phyloP scores from a whole-genome alignment of 2,888 invertebrate genomes.

The Volucella zonaria region DNA sequence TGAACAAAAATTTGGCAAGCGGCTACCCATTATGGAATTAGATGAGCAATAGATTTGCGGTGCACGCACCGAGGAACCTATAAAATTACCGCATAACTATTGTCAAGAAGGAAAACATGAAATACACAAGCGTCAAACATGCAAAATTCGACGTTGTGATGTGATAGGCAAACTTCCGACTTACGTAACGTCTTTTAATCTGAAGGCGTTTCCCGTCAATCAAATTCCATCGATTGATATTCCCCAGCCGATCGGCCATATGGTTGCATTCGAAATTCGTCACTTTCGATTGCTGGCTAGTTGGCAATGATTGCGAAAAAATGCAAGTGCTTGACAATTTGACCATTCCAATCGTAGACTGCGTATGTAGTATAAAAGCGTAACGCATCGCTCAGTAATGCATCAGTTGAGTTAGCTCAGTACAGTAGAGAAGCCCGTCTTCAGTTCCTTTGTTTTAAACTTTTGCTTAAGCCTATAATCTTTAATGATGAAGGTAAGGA shows the following conservation, averaged over 20 bases:
- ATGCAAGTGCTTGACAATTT: constrained; percentile 43
- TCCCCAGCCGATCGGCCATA: constrained; percentile 41
- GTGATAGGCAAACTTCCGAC: constrained; percentile 54
- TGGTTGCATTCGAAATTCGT: constrained; percentile 63
- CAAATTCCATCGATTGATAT: constrained; percentile 60
- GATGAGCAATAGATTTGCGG: constrained; percentile 62
- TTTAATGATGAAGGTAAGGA: constrained; percentile 80
- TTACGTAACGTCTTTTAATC: constrained; percentile 37
- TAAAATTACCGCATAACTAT: constrained; percentile 27
- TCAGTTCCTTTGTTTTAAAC: constrained; percentile 75
- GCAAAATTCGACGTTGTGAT: constrained; percentile 54
- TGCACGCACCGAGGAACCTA: constrained; percentile 32
- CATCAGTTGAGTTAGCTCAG: constrained; percentile 79
- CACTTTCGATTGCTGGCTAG: constrained; percentile 48
- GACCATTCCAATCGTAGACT: constrained; percentile 18
- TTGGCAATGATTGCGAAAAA: constrained; percentile 56
- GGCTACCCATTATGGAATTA: constrained; percentile 53
- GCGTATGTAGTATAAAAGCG: constrained; percentile 78
- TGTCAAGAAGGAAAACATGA: constrained; percentile 42
- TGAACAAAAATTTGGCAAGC: constrained; percentile 56
- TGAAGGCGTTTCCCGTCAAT: constrained; percentile 33
- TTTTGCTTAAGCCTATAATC: constrained; percentile 80
- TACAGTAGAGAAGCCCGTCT: constrained; percentile 76
- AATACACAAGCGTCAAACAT: constrained; percentile 28
- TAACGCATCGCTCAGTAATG: constrained; percentile 72